These are phyloP conservation scores for Taenaris catops DNA, from an alignment of 2,888 invertebrate genomes.

Conservation along the genomic window DNA sequence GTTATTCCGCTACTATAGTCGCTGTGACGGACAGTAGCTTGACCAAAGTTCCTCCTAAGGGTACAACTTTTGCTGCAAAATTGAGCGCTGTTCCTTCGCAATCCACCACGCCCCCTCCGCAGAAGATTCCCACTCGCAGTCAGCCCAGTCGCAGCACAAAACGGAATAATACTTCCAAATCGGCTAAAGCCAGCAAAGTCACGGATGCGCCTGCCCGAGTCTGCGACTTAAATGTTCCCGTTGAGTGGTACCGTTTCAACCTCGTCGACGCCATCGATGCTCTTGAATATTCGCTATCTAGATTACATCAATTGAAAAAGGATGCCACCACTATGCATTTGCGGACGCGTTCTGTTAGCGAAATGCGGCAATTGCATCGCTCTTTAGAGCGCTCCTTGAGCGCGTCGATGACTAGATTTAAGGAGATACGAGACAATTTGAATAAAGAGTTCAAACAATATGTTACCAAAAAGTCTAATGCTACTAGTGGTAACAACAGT, in stretches of 20 bases:
- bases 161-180: conserved; percentile 25
- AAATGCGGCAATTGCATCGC: conserved; percentile 75
- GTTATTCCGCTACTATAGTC: conserved; percentile 74
- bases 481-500: conserved; percentile 37
- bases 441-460: conserved; percentile 75
- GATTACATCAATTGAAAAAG: conserved; percentile 72
- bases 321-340: conserved; percentile 62
- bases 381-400: conserved; percentile 75
- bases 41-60: conserved; percentile 39
- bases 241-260: conserved; percentile 81
- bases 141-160: conserved; percentile 15
- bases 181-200: conserved; percentile 16
- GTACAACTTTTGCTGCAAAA: conserved; percentile 59
- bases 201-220: conserved; percentile 29
- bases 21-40: conserved; percentile 51
- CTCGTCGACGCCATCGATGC: conserved; percentile 77
- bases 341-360: conserved; percentile 62
- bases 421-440: conserved; percentile 76
- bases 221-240: conserved; percentile 56
- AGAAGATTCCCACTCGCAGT: conserved; percentile 20
- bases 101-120: conserved; percentile 18
- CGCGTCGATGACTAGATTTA: conserved; percentile 73
- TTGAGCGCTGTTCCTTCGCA: conserved; percentile 42
- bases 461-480: conserved; percentile 47
- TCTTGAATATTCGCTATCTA: conserved; percentile 74